A percentile compares a stretch with the other conserved stretches of the same genome.
Evolutionary conservation across 1,140 invertebrate species (phyloP).

Genomic region (Holcopasites calliopsidis): DNA sequence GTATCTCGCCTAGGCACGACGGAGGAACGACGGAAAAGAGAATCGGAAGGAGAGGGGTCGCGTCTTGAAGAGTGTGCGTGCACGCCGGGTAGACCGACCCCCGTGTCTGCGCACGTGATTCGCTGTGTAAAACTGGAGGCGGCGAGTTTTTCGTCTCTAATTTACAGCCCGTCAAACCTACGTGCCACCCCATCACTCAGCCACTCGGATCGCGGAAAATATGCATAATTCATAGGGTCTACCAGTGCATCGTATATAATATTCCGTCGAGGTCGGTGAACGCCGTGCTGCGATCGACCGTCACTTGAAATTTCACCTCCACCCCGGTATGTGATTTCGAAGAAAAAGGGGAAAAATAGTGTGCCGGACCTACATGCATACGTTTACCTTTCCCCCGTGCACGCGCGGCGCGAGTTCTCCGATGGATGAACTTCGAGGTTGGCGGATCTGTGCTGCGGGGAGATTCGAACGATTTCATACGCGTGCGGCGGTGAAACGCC

Average conservation of each 20-base stretch:
- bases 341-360: too few relatives aligned
- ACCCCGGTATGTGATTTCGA: background rate
- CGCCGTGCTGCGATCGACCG: constrained; percentile 56
- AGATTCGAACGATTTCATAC: too few relatives aligned
- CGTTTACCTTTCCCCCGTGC: background rate
- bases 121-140: constrained; percentile 32
- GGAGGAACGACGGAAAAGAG: background rate
- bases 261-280: constrained; percentile 64
- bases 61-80: background rate
- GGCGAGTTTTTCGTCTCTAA: constrained; percentile 69
- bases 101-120: constrained; percentile 26
- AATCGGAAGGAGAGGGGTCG: background rate
- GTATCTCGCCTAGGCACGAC: too few relatives aligned
- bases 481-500: too few relatives aligned
- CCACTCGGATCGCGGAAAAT: constrained; percentile 78
- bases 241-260: constrained; percentile 62
- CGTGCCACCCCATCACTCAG: constrained; percentile 75
- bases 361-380: background rate
- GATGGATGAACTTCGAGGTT: background rate
- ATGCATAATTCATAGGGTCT: constrained; percentile 77
- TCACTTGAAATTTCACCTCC: constrained; percentile 56
- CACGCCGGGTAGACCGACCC: background rate
- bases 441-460: background rate
- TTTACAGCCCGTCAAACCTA: constrained; percentile 77
- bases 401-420: background rate